A percentile compares a stretch with the other conserved stretches of the same genome.
phyloP scores from a whole-genome alignment of 2,888 invertebrate species.

The Acanthosepion esculentum region DNA sequence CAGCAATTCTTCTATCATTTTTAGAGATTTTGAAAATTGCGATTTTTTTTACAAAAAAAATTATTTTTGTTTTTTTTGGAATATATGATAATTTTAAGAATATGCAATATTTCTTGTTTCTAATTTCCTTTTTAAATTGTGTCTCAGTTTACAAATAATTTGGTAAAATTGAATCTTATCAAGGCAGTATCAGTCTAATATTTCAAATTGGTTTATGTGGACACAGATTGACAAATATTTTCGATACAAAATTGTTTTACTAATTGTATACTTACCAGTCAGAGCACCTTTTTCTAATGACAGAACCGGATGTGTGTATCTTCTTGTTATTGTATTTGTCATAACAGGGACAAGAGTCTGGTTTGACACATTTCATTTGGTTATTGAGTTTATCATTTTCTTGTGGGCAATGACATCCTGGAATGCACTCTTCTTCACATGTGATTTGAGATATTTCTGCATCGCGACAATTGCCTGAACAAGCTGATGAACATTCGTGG shows the following conservation, averaged over 20 bases:
- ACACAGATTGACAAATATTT: not conserved
- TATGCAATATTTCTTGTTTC: not conserved
- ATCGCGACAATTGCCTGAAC: slow-evolving; percentile 38
- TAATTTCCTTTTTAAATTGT: not conserved
- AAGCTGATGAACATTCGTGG: slow-evolving; percentile 33
- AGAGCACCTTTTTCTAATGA: not conserved
- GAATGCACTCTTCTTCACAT: slow-evolving; percentile 45
- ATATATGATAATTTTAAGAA: not conserved
- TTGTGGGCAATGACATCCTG: slow-evolving; percentile 42
- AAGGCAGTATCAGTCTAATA: not conserved
- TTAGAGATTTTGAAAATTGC: no score
- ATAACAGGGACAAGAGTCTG: slow-evolving; percentile 21
- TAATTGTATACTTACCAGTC: slow-evolving; percentile 40
- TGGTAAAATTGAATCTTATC: not conserved
- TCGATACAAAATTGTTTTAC: not conserved
- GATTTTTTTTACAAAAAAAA: no score
- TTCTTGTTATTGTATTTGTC: slow-evolving; percentile 34
- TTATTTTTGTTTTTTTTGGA: no score
- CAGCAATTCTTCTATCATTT: no score
- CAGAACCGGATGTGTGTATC: not conserved
- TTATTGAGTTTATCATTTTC: not conserved
- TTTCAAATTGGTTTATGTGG: not conserved
- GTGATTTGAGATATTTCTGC: not conserved
- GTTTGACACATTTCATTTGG: slow-evolving; percentile 12
- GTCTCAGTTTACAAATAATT: not conserved